Conservation (phyloP, 1,140 invertebrate genomes). For the Hylaeus volcanicus region DNA sequence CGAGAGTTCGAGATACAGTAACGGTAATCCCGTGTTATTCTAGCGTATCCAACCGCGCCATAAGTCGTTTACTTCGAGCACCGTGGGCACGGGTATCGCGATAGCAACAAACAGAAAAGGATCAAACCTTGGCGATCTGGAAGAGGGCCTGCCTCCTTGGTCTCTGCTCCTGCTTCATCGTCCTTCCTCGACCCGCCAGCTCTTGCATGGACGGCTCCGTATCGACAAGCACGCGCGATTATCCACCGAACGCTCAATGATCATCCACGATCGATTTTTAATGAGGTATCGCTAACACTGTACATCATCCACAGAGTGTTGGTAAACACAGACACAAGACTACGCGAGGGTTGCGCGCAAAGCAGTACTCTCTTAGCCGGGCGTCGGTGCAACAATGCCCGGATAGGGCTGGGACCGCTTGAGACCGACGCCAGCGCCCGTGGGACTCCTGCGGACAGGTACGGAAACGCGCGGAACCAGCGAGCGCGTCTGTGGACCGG, state of each 20-base stretch:
- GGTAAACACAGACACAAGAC: slow-evolving; percentile 32
- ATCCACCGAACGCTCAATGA: slow-evolving; percentile 1
- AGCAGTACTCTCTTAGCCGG: slow-evolving; percentile 65
- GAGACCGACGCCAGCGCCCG: slow-evolving; percentile 69
- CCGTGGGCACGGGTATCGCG: neutral
- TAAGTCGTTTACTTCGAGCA: neutral
- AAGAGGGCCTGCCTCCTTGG: slow-evolving; percentile 80
- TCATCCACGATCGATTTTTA: slow-evolving; percentile 33
- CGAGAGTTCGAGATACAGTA: slow-evolving; percentile 31
- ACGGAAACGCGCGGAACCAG: slow-evolving; percentile 46
- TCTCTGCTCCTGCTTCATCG: slow-evolving; percentile 78
- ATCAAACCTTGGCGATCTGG: slow-evolving; percentile 82
- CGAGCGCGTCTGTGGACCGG: slow-evolving; percentile 21
- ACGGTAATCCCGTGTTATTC: slow-evolving; percentile 51
- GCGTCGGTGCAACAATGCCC: slow-evolving; percentile 77
- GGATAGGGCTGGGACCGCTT: slow-evolving; percentile 69
- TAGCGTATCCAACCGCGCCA: slow-evolving; percentile 24
- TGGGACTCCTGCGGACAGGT: slow-evolving; percentile 68
- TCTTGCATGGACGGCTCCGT: slow-evolving; percentile 37
- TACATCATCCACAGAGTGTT: slow-evolving; percentile 40
- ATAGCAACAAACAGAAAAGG: neutral
- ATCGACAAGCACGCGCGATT: slow-evolving; percentile 17
- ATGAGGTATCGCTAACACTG: slow-evolving; percentile 4
- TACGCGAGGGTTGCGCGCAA: slow-evolving; percentile 30
- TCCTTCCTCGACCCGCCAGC: slow-evolving; percentile 11